Evolutionary conservation across 2,888 invertebrate genomes (phyloP), one percentile per base, ranked within the genome.

Genomic region (Megalurothrips usitatus): DNA sequence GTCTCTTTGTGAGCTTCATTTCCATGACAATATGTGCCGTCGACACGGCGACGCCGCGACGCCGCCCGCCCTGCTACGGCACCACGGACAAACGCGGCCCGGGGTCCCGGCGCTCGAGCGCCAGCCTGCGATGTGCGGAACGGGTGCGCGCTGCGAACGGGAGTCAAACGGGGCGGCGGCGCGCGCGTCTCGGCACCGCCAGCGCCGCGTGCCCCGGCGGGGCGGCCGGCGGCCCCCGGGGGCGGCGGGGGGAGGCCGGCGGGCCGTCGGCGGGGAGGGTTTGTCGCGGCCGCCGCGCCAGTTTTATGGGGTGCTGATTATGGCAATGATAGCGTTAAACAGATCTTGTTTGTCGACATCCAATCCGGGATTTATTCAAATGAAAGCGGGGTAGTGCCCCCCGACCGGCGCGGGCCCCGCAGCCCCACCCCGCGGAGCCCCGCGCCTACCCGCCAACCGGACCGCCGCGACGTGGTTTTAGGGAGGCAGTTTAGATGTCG

Each of bases 261-360:
- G 23, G 23, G 68, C 68, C 68, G 68, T 23, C n/a, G 26, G 0
- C 68, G 68, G 68, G 68, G 68, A 75, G 68, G 23, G 68, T 12
- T 26, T 75, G 68, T 75, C 68, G 68, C 23, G 0, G 19, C 58
- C 12, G 26, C 12, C 26, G 68, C 68, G 68, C 23, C n/a, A 68
- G 68, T 75, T 75, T 75, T 75, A 75, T 75, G 68, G 68, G 68
- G 68, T 75, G 68, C 68, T 75, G 26, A 75, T 75, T 75, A 75
- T 75, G 68, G 68, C 68, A 75, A 75, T 75, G 68, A 75, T 75
- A 75, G 68, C 68, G 68, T 75, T 75, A 75, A 75, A 75, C 68
- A 75, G 68, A 75, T 75, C 68, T 75, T 75, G 68, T 75, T 75
- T 75, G 68, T 75, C 23, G 68, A 75, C 68, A 75, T 75, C 68